Base-by-base conservation (phyloP, 2,888 invertebrate species). In the Notodonta ziczac region DNA sequence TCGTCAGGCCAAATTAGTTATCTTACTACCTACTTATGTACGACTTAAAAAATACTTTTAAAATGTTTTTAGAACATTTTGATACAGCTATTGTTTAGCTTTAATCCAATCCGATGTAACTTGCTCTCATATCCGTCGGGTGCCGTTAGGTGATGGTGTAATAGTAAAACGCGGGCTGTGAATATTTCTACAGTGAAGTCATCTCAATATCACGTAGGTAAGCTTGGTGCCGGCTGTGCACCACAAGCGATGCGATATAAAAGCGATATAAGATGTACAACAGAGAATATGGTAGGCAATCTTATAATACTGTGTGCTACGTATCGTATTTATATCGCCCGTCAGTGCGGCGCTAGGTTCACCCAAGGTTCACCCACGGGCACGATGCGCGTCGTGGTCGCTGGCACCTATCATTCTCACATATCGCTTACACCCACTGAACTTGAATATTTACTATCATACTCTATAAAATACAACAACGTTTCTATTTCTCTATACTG, bases 341-440 rank as follows among this genome's bases (percentile, higher is more conserved):
- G 5, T 39, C 55, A 55, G 55, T 53, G 44, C 39, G 48, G 48
- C 55, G 53, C n/a, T 32, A 39, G 13, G 54, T 10, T 44, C 35
- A 32, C 14, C 14, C 5, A 5, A 10, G 40, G n/a, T n/a, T n/a
- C n/a, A n/a, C 14, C 24, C 56, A 56, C 58, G 57, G 48, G 40
- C 42, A 54, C 59, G 56, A 1, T 2, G 24, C 24, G 24, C 24
- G 24, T 24, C 61, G 79, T 79, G 72, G 82, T 79, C 75, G 77
- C 60, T 66, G 74, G 70, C 70, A 69, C 61, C 72, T 74, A 78
- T 78, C 77, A 73, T 70, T 74, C 77, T 73, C 75, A 70, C 76
- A 73, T 74, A 76, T 77, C 76, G 69, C 70, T 76, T 71, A 79
- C 84, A 75, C 82, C 81, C 81, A 83, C 81, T 58, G 59, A 66